A percentile compares a stretch with the other conserved stretches of the same genome.
These are phyloP conservation scores for Accipiter virgatus DNA, from an alignment of 2,113 vertebrate genomes.

Conservation along the genomic window DNA sequence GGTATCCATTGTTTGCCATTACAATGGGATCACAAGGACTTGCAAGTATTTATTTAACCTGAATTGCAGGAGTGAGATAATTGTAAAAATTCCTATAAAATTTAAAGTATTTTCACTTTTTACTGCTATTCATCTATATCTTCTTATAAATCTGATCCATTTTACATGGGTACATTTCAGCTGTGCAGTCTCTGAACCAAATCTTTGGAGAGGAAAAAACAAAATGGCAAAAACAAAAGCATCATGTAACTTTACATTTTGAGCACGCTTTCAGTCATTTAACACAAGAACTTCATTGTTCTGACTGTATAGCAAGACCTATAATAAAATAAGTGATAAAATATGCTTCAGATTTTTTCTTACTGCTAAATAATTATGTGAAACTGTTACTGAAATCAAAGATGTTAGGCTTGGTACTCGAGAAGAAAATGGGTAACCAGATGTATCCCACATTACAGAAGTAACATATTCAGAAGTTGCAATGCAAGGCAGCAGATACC, in stretches of 20 bases:
- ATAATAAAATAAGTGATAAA: background rate
- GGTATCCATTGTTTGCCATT: accelerated
- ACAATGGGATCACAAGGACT: background rate
- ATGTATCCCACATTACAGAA: background rate
- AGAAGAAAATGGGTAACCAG: background rate
- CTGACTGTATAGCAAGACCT: background rate
- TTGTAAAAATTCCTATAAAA: background rate
- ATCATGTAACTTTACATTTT: background rate
- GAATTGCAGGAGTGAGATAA: background rate
- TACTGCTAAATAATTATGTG: background rate
- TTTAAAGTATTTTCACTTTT: background rate
- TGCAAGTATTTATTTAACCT: background rate
- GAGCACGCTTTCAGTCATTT: background rate
- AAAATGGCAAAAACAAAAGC: background rate
- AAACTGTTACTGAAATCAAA: background rate
- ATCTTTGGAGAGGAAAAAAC: background rate
- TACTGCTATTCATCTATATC: background rate
- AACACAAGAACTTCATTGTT: background rate
- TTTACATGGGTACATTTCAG: background rate
- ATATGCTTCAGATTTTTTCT: background rate
- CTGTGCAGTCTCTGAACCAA: background rate
- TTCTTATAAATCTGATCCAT: background rate
- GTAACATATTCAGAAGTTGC: background rate
- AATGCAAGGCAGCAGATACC: background rate
- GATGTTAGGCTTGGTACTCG: background rate